These are phyloP conservation scores for Vannuccia rotundouncinata DNA, from an alignment of 2,888 invertebrate genomes.

Conservation along the genomic window DNA sequence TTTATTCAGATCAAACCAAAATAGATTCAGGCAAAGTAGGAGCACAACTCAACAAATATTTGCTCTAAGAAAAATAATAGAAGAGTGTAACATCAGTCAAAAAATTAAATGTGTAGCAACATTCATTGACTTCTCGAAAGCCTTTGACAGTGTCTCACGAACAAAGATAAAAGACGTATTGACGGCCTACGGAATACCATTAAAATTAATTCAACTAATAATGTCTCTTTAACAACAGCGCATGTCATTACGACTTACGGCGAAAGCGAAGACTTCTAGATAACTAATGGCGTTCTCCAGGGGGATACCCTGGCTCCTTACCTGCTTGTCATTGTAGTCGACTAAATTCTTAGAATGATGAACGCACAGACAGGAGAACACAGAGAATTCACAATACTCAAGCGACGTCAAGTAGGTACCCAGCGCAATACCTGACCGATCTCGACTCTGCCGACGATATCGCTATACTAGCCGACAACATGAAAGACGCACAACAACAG, in stretches of 20 bases:
- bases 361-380: neutral
- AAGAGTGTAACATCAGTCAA: conserved; percentile 20
- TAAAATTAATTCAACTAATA: neutral
- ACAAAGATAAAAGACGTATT: conserved; percentile 8
- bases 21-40: conserved; percentile 17
- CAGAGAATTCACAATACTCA: neutral
- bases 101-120: neutral
- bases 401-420: neutral
- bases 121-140: conserved; percentile 23
- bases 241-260: neutral
- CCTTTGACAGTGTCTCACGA: conserved; percentile 5
- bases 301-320: neutral
- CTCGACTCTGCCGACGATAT: conserved; percentile 1
- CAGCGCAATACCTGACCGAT: neutral
- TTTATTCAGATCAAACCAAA: neutral
- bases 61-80: neutral
- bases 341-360: neutral
- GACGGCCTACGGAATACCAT: neutral
- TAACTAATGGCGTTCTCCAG: neutral
- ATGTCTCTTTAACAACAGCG: conserved; percentile 9
- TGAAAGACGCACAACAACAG: conserved; percentile 5
- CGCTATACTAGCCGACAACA: neutral
- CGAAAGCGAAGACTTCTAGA: neutral
- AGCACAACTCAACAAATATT: conserved; percentile 1
- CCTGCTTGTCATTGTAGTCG: neutral